phyloP scores from a whole-genome alignment of 2,113 vertebrate species.

The Capra hircus region DNA sequence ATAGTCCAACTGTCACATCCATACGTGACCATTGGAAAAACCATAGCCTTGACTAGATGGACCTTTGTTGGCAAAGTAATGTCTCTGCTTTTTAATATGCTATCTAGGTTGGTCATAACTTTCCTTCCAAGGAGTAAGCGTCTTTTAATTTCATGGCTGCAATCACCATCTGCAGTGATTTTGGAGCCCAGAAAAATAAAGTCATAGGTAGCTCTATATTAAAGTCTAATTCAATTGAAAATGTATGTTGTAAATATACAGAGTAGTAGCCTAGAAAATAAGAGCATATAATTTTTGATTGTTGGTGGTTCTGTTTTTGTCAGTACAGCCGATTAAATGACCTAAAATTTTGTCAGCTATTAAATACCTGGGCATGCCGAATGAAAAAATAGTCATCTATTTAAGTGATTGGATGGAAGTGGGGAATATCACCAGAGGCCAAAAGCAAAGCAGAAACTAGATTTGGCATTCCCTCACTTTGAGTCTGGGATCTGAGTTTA shows the following conservation, averaged over 20 bases:
- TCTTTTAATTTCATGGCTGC: neutral
- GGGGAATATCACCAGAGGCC: neutral
- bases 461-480: neutral
- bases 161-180: neutral
- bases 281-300: neutral
- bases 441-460: neutral
- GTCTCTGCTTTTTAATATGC: neutral
- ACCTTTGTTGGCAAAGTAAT: neutral
- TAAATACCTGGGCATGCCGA: neutral
- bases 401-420: neutral
- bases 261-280: neutral
- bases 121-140: neutral
- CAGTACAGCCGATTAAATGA: neutral
- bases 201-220: neutral
- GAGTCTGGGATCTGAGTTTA: neutral
- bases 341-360: neutral
- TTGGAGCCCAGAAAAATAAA: neutral
- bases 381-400: neutral
- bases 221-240: neutral
- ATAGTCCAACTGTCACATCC: neutral
- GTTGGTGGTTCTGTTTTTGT: neutral
- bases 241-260: neutral
- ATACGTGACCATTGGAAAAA: neutral
- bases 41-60: neutral
- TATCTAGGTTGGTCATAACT: neutral